Conservation (phyloP, 2,888 invertebrate genomes). For the Conus canariensis region DNA sequence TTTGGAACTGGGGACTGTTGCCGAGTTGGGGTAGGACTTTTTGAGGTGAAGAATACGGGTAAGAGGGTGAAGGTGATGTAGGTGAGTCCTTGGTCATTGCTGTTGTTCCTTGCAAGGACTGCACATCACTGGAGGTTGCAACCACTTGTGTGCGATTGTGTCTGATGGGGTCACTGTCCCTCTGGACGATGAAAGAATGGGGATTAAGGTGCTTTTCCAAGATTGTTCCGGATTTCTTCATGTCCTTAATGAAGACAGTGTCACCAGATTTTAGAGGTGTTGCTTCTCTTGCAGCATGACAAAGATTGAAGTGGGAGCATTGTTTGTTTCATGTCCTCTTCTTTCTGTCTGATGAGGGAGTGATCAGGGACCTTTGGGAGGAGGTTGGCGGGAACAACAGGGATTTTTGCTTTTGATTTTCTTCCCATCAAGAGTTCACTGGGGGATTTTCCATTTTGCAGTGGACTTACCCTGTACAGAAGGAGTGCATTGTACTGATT, state of each 20-base stretch:
- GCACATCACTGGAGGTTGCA: not conserved
- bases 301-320: not conserved
- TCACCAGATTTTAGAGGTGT: conserved; percentile 6
- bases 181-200: not conserved
- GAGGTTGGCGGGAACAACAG: not conserved
- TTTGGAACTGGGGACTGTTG: too few relatives aligned
- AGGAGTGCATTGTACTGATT: conserved; percentile 33
- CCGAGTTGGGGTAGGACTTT: too few relatives aligned
- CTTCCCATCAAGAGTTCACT: conserved; percentile 39
- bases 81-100: too few relatives aligned
- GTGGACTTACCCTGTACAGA: conserved; percentile 31
- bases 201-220: not conserved
- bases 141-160: conserved; percentile 16
- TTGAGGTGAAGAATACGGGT: too few relatives aligned
- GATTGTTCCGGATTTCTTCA: not conserved
- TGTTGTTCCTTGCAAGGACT: not conserved
- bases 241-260: conserved; percentile 3
- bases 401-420: conserved; percentile 27
- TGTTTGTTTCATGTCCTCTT: not conserved
- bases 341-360: not conserved
- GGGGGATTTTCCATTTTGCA: conserved; percentile 7
- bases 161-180: conserved; percentile 4
- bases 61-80: too few relatives aligned
- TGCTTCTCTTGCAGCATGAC: not conserved
- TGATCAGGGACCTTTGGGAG: conserved; percentile 9